A percentile compares a stretch with the other conserved stretches of the same genome.
These are phyloP conservation scores for Hemitrygon akajei DNA, from an alignment of 2,797 vertebrate species.

Conservation along the genomic window DNA sequence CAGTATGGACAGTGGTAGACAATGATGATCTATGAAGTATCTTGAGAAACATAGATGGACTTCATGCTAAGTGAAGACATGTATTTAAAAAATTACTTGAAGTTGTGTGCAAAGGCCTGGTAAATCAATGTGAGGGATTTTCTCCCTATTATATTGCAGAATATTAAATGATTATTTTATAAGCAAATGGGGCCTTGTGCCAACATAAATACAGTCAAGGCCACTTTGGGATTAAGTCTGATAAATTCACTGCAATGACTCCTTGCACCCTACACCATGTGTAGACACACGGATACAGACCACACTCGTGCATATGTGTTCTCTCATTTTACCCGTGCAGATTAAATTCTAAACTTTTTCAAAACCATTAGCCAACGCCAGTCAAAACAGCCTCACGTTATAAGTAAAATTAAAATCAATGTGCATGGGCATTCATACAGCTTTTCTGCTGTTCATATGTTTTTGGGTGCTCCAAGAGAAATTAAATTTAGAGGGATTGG, in stretches of 20 bases:
- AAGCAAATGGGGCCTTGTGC: background rate
- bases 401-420: background rate
- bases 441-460: background rate
- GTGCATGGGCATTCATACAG: background rate
- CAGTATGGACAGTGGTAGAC: no score
- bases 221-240: background rate
- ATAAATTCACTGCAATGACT: background rate
- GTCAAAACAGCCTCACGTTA: background rate
- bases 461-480: background rate
- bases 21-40: background rate
- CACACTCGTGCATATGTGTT: no score
- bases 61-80: background rate
- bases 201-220: constrained; percentile 21
- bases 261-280: background rate
- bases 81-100: background rate
- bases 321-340: background rate
- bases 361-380: background rate
- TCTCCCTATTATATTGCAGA: background rate
- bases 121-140: background rate
- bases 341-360: background rate
- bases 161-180: constrained; percentile 6
- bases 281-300: background rate
- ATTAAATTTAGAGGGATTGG: background rate
- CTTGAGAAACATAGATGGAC: background rate
- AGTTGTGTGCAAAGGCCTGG: background rate